Conservation (phyloP, 2,797 vertebrate species). For the Enteromius treurensis region DNA sequence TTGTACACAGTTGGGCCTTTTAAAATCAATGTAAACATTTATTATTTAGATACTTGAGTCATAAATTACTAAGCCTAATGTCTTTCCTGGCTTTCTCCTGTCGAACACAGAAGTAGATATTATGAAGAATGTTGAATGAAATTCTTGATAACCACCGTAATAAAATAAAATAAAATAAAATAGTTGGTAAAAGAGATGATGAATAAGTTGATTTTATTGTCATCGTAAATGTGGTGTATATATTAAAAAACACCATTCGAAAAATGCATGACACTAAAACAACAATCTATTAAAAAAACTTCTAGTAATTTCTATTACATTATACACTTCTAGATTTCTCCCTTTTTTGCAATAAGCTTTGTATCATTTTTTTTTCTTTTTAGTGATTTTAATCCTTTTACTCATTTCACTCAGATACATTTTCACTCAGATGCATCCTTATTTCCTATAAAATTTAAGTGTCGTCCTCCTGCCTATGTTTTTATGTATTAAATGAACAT, state of each 20-base stretch:
- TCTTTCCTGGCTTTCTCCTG: neutral
- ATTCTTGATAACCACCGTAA: neutral
- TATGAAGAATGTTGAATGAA: neutral
- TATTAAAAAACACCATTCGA: neutral
- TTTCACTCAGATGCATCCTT: neutral
- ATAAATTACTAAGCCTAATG: neutral
- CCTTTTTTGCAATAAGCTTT: neutral
- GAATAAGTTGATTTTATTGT: neutral
- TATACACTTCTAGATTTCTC: neutral
- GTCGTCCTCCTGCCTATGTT: neutral
- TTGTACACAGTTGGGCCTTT: neutral
- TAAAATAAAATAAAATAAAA: neutral
- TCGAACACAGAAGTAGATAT: neutral
- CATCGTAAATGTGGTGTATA: neutral
- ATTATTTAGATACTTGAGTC: neutral
- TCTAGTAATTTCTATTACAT: neutral
- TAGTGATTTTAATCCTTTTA: neutral
- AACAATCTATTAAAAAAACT: neutral
- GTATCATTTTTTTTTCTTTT: neutral
- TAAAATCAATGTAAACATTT: neutral
- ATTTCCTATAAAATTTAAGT: neutral
- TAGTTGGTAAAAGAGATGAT: neutral
- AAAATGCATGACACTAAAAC: neutral
- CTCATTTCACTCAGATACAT: neutral
- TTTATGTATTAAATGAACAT: conserved; percentile 19